phyloP scores from a whole-genome alignment of 2,797 vertebrate species.

The Micrastur ruficollis region DNA sequence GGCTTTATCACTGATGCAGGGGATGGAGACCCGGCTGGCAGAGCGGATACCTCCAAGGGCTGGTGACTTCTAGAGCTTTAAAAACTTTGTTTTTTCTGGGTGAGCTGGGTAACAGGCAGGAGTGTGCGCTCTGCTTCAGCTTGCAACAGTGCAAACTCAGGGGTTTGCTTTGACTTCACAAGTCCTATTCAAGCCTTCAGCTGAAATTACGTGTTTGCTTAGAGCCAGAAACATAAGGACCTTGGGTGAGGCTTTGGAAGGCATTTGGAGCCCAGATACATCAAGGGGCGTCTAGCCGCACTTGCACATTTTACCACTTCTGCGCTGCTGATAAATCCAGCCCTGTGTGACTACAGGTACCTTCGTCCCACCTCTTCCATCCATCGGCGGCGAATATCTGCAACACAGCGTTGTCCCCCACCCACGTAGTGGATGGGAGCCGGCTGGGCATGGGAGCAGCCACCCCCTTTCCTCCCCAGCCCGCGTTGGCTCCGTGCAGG shows the following conservation, averaged over 20 bases:
- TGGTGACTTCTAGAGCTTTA: not conserved
- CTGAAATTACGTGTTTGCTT: not conserved
- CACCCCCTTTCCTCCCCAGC: not conserved
- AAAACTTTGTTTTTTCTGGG: not conserved
- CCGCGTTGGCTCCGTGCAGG: fast-evolving
- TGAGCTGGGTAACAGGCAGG: not conserved
- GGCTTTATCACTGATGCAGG: not conserved
- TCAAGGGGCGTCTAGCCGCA: not conserved
- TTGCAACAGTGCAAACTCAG: not conserved
- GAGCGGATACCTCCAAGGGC: not conserved
- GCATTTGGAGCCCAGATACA: not conserved
- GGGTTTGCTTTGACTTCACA: not conserved
- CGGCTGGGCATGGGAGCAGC: not conserved
- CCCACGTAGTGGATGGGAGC: not conserved
- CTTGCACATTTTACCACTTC: not conserved
- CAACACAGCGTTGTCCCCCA: not conserved
- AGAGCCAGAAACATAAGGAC: not conserved
- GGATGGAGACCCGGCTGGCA: not conserved
- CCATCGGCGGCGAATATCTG: not conserved
- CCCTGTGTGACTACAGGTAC: not conserved
- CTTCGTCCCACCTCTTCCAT: not conserved
- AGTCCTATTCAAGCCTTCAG: not conserved
- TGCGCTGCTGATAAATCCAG: not conserved
- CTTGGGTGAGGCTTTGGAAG: not conserved
- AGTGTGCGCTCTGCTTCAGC: not conserved